A percentile compares a stretch with the other conserved stretches of the same genome.
These are phyloP conservation scores for Papilio helenus DNA, from an alignment of 1,140 invertebrate species.

Conservation along the genomic window DNA sequence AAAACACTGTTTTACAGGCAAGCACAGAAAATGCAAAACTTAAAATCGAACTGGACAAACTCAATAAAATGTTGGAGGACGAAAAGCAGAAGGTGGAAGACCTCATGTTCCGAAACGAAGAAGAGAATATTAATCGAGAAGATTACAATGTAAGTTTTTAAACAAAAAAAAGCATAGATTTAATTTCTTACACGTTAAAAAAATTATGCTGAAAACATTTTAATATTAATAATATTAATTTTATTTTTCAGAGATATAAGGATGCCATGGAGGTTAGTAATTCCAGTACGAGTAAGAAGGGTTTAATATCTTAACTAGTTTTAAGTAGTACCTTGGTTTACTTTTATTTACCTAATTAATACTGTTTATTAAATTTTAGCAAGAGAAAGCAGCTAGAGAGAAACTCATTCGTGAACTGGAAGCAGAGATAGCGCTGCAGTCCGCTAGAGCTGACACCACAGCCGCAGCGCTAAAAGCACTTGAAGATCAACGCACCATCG, in stretches of 20 bases:
- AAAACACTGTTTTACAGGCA: slow-evolving; percentile 55
- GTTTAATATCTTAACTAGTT: neutral
- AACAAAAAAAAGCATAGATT: neutral
- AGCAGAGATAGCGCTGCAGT: slow-evolving; percentile 74
- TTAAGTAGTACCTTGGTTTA: neutral
- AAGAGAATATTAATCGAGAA: slow-evolving; percentile 87
- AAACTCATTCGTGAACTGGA: slow-evolving; percentile 76
- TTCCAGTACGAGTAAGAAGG: neutral
- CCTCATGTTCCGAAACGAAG: slow-evolving; percentile 95
- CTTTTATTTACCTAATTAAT: neutral
- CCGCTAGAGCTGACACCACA: slow-evolving; percentile 79
- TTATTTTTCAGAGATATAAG: slow-evolving; percentile 80
- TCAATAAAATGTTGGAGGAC: slow-evolving; percentile 90
- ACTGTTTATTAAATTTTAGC: slow-evolving; percentile 42
- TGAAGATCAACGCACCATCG: slow-evolving; percentile 70
- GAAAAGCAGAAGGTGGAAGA: slow-evolving; percentile 95
- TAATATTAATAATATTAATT: neutral
- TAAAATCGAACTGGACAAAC: slow-evolving; percentile 86
- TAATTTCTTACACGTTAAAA: neutral
- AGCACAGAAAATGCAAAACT: slow-evolving; percentile 83
- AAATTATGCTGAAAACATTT: neutral
- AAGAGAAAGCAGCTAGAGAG: slow-evolving; percentile 67
- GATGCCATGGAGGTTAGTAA: slow-evolving; percentile 87
- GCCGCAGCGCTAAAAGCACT: slow-evolving; percentile 73
- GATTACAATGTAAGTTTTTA: slow-evolving; percentile 74